phyloP scores from a whole-genome alignment of 2,797 vertebrate species.

The Parotocinclus haroldoi region DNA sequence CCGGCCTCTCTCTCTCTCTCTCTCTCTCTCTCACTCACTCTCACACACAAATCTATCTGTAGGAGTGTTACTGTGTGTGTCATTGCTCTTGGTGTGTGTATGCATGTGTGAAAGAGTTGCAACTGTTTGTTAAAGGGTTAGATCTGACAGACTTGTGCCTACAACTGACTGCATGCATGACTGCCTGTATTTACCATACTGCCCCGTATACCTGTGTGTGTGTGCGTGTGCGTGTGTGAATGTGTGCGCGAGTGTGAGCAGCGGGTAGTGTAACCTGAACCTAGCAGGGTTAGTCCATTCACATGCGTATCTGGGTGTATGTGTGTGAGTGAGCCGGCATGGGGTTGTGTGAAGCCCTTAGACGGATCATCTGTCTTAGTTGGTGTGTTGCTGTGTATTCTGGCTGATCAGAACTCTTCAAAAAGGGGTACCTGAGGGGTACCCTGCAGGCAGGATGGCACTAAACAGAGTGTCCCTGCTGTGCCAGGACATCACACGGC shows the following conservation, averaged over 20 bases:
- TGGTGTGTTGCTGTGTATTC: slow-evolving; percentile 17
- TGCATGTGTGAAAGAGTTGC: slow-evolving; percentile 4
- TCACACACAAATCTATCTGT: no score
- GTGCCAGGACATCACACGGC: slow-evolving; percentile 50
- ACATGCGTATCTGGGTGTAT: background rate
- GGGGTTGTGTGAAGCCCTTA: slow-evolving; percentile 35
- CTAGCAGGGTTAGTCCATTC: slow-evolving; percentile 19
- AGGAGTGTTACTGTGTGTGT: no score
- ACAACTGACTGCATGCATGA: slow-evolving; percentile 19
- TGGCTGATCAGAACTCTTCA: slow-evolving; percentile 30
- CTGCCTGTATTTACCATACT: slow-evolving; percentile 6
- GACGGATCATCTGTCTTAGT: slow-evolving; percentile 27
- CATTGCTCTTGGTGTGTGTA: no score
- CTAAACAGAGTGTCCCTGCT: slow-evolving; percentile 49
- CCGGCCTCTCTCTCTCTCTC: background rate
- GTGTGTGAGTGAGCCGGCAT: slow-evolving; percentile 19
- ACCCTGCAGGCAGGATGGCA: slow-evolving; percentile 38
- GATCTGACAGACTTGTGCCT: background rate
- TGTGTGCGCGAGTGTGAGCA: background rate
- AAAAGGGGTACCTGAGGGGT: slow-evolving; percentile 36
- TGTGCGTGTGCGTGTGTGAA: slow-evolving; percentile 27
- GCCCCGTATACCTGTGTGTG: slow-evolving; percentile 19
- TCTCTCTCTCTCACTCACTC: background rate
- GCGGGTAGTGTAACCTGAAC: slow-evolving; percentile 32
- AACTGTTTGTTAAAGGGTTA: slow-evolving; percentile 31